Evolutionary conservation across 2,888 invertebrate species (phyloP).

Genomic region (Nasonia oneida): DNA sequence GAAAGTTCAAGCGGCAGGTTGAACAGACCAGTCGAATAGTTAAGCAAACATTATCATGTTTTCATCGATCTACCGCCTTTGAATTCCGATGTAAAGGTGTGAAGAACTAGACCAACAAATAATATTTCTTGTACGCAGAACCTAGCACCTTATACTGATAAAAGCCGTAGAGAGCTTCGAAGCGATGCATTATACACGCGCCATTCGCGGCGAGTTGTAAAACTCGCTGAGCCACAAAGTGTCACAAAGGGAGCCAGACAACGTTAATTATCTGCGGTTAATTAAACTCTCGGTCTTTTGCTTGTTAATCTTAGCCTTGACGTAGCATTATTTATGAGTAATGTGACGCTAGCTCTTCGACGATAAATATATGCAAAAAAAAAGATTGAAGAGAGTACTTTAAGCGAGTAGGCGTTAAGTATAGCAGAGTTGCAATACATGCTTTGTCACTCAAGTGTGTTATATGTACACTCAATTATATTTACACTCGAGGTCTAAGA

Average conservation of each 20-base stretch:
- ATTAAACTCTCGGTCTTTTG: neutral
- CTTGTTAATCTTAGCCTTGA: neutral
- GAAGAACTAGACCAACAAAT: neutral
- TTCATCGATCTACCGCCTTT: no score
- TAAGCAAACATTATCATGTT: no score
- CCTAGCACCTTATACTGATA: neutral
- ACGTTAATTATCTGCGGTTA: constrained; percentile 25
- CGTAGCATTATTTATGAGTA: neutral
- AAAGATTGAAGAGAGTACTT: neutral
- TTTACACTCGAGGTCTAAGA: neutral
- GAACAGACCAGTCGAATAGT: no score
- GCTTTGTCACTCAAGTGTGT: neutral
- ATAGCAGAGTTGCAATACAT: neutral
- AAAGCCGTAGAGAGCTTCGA: neutral
- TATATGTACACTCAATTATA: neutral
- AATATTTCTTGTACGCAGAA: neutral
- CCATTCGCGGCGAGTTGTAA: neutral
- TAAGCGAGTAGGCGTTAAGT: no score
- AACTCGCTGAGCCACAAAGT: neutral
- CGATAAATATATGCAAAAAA: neutral
- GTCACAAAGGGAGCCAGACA: neutral
- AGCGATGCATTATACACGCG: neutral
- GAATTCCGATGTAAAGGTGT: neutral
- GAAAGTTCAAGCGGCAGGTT: no score
- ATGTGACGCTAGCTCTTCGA: neutral